phyloP scores from a whole-genome alignment of 2,888 invertebrate genomes.

The Agrochola lota region DNA sequence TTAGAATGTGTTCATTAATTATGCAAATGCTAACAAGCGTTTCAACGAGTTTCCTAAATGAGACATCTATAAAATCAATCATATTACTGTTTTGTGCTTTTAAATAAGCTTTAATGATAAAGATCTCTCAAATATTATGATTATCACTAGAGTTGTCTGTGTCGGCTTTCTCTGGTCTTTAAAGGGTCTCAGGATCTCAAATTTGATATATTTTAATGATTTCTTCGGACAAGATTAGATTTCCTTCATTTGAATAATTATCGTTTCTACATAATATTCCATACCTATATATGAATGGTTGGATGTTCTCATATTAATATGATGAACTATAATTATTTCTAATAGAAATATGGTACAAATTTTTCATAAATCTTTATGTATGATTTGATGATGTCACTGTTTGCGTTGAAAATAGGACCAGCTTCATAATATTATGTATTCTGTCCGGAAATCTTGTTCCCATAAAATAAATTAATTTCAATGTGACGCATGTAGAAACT shows the following conservation, averaged over 20 bases:
- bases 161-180: constrained; percentile 3
- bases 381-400: neutral
- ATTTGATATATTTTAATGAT: constrained; percentile 37
- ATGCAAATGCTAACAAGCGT: constrained; percentile 53
- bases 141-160: constrained; percentile 8
- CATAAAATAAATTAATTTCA: constrained; percentile 35
- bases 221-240: constrained; percentile 28
- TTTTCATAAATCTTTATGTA: neutral
- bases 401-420: neutral
- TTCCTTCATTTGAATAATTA: constrained; percentile 27
- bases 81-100: constrained; percentile 24
- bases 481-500: constrained; percentile 42
- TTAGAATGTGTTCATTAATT: constrained; percentile 48
- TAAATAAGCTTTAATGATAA: constrained; percentile 13
- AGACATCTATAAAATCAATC: constrained; percentile 52
- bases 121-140: constrained; percentile 29
- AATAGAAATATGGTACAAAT: neutral
- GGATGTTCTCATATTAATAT: neutral
- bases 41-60: constrained; percentile 44
- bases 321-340: neutral
- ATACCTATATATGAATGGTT: neutral
- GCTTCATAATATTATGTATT: neutral
- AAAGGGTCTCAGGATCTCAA: constrained; percentile 14
- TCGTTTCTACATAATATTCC: neutral
- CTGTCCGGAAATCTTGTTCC: neutral